Base-by-base conservation (phyloP, 2,797 vertebrate species). In the Danionella dracula region DNA sequence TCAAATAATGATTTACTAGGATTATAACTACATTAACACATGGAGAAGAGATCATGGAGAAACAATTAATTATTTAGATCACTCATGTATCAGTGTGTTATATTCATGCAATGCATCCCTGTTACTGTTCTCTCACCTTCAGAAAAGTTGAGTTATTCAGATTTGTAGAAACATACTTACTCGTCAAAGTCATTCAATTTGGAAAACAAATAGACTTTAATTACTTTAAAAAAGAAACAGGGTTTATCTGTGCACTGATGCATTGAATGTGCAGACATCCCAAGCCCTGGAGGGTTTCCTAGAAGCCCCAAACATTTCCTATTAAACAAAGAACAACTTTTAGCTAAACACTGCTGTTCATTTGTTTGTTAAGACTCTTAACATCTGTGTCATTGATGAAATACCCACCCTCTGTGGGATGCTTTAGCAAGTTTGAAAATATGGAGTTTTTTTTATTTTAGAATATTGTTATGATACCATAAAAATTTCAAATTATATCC, bases 161-260 rank as follows among this genome's bases (percentile, higher is more conserved):
- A n/a, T n/a, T n/a, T n/a, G n/a, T n/a, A n/a, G n/a, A n/a, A n/a
- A n/a, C n/a, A 87, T 58, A 65, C 31, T 44, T 32, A 68, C 76
- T 65, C 76, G 78, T 83, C 78, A 77, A 81, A 82, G 75, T 71
- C 76, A 84, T 81, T 81, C 77, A 70, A 79, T 75, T 65, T 62
- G 53, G 72, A 75, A 74, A 76, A 85, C 66, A 64, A 71, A 67
- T 80, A 72, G 66, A 42, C 67, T 3, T 27, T 27, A 27, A 27
- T 27, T 27, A 27, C 23, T 27, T 27, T 27, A 55, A 40, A 71
- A 79, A 61, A 29, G 55, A 46, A 72, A 77, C 59, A 20, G 17
- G 35, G 6, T 63, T 82, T 82, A 83, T 85, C 78, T 78, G 68
- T 66, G 69, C 8, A 58, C 37, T 56, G 35, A 44, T 42, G 44